Evolutionary conservation across 2,797 vertebrate species (phyloP).

Genomic region (Intellagama lesueurii): DNA sequence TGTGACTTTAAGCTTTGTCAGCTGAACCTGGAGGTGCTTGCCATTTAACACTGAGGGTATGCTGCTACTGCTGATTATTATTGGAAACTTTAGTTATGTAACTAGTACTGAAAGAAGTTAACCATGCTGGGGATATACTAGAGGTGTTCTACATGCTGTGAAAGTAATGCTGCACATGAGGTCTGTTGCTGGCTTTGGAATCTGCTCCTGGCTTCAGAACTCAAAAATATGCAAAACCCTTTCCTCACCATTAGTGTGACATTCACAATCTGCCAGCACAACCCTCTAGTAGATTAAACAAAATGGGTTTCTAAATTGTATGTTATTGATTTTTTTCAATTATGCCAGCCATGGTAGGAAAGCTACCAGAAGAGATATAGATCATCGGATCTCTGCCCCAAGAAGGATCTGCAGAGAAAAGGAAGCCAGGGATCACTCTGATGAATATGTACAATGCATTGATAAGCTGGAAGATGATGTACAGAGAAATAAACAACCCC

Average conservation of each 20-base stretch:
- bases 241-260: constrained; percentile 72
- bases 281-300: constrained; percentile 73
- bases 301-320: constrained; percentile 73
- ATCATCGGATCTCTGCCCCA: constrained; percentile 48
- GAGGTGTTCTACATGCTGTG: background rate
- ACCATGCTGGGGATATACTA: background rate
- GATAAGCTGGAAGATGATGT: background rate
- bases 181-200: constrained; percentile 8
- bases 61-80: background rate
- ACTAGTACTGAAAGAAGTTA: background rate
- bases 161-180: background rate
- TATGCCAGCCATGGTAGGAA: constrained; percentile 65
- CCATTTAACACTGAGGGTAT: background rate
- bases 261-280: constrained; percentile 75
- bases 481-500: constrained; percentile 1
- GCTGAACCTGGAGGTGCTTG: background rate
- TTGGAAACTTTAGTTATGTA: background rate
- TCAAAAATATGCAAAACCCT: constrained; percentile 69
- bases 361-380: constrained; percentile 71
- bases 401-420: constrained; percentile 54
- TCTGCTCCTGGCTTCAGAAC: constrained; percentile 68
- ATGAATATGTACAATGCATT: constrained; percentile 20
- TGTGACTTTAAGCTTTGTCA: background rate
- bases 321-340: constrained; percentile 79
- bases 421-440: constrained; percentile 9